A percentile compares a stretch with the other conserved stretches of the same genome.
Evolutionary conservation across 2,797 vertebrate species (phyloP).

Genomic region (Sebastes cheni): DNA sequence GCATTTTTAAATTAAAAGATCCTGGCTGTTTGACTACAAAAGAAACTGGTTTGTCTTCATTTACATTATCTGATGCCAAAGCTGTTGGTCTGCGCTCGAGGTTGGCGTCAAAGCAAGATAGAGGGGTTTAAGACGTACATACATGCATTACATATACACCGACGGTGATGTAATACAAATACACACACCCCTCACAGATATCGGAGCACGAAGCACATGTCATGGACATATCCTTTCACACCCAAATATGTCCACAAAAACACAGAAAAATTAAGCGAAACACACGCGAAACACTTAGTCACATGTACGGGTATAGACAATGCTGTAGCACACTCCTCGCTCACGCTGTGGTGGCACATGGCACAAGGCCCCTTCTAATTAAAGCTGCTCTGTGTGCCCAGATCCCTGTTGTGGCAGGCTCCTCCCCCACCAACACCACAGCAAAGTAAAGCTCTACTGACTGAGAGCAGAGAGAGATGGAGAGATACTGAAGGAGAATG

Average conservation of each 20-base stretch:
- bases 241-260: neutral
- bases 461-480: constrained; percentile 56
- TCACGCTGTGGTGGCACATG: constrained; percentile 71
- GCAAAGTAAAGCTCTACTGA: constrained; percentile 54
- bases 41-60: constrained; percentile 64
- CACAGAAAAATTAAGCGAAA: neutral
- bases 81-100: constrained; percentile 18
- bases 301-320: constrained; percentile 9
- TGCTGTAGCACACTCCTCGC: constrained; percentile 36
- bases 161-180: neutral
- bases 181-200: neutral
- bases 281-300: neutral
- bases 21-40: constrained; percentile 68
- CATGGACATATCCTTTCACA: neutral
- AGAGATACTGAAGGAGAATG: constrained; percentile 45
- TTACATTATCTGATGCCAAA: constrained; percentile 63
- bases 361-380: constrained; percentile 80
- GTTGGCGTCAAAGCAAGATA: constrained; percentile 10
- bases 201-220: neutral
- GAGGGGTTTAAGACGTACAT: neutral
- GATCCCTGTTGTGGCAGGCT: constrained; percentile 67
- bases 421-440: constrained; percentile 68
- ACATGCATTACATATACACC: neutral
- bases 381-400: constrained; percentile 80
- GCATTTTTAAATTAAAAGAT: constrained; percentile 77